Percentiles rank a stretch among this genome's conserved stretches.
Conservation (phyloP, 2,797 vertebrate species). For the Halcyon badia region DNA sequence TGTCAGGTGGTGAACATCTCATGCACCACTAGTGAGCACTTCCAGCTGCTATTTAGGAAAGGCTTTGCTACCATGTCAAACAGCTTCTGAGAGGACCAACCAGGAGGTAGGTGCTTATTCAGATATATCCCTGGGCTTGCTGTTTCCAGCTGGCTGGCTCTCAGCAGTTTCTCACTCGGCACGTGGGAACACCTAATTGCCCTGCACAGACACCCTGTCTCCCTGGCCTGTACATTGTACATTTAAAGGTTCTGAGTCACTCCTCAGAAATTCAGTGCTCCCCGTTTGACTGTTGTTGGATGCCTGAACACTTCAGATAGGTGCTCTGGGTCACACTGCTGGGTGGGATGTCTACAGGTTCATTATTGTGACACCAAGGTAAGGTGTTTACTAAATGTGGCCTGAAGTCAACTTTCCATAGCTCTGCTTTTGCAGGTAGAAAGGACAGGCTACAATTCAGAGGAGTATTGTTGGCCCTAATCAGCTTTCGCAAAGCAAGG, state of each 20-base stretch:
- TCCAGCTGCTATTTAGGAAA: not conserved
- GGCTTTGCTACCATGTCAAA: not conserved
- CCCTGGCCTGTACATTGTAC: not conserved
- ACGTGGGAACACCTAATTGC: not conserved
- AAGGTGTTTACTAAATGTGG: not conserved
- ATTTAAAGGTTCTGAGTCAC: not conserved
- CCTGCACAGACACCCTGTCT: not conserved
- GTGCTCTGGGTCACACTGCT: not conserved
- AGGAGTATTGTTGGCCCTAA: not conserved
- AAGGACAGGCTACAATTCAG: not conserved
- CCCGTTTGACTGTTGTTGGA: not conserved
- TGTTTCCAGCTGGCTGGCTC: not conserved
- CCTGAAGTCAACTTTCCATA: not conserved
- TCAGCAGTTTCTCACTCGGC: not conserved
- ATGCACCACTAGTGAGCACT: not conserved
- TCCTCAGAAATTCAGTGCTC: not conserved
- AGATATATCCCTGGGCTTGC: not conserved
- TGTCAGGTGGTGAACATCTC: not conserved
- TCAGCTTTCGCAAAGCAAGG: not conserved
- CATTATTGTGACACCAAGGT: not conserved
- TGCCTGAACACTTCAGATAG: not conserved
- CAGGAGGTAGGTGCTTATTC: not conserved
- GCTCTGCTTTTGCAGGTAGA: not conserved
- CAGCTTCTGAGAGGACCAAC: not conserved
- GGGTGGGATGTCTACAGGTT: not conserved